Conservation (phyloP, 2,797 vertebrate genomes). For the Sebastiscus albofasciatus region DNA sequence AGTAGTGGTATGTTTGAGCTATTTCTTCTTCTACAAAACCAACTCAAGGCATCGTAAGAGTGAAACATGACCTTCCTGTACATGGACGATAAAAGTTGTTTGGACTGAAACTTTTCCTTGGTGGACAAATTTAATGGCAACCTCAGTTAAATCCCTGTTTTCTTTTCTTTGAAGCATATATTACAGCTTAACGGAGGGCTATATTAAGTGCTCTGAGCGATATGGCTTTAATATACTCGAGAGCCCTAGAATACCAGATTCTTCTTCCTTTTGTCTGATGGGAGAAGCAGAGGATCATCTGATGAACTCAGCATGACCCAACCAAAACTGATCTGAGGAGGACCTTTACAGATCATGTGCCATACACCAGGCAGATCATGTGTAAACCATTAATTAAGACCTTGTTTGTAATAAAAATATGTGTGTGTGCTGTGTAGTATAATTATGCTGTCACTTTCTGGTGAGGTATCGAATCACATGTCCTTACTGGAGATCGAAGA, state of each 20-base stretch:
- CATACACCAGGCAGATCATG: neutral
- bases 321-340: conserved; percentile 32
- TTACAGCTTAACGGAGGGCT: neutral
- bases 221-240: conserved; percentile 30
- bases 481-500: neutral
- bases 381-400: conserved; percentile 28
- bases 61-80: neutral
- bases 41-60: neutral
- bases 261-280: conserved; percentile 35
- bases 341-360: conserved; percentile 38
- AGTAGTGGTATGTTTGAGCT: neutral
- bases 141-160: neutral
- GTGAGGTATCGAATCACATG: neutral
- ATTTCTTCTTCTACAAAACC: neutral
- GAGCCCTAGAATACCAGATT: conserved; percentile 28
- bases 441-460: neutral
- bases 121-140: conserved; percentile 16
- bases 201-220: neutral
- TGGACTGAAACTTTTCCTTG: neutral
- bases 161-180: conserved; percentile 25
- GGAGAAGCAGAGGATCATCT: conserved; percentile 19
- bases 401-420: neutral
- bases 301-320: conserved; percentile 23
- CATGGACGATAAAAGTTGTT: neutral
- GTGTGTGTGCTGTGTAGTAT: neutral